Percentiles rank a stretch among this genome's conserved stretches.
Conservation (phyloP, 2,888 invertebrate species). For the Pachydiplax longipennis region DNA sequence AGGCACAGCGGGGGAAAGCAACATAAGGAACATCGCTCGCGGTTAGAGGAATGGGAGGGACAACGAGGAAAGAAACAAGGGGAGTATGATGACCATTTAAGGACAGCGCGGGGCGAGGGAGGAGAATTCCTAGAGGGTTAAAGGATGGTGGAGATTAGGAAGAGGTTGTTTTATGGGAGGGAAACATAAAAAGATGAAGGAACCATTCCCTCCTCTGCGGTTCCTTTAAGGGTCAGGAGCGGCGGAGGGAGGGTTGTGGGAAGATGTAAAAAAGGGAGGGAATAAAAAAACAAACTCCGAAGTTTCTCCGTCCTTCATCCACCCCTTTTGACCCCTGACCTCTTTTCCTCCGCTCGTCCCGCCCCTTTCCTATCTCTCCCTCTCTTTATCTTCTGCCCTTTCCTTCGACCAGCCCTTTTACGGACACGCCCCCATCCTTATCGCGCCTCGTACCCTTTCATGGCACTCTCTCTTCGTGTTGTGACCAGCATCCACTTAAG, state of each 20-base stretch:
- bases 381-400: background rate
- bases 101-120: background rate
- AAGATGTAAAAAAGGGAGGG: background rate
- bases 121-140: background rate
- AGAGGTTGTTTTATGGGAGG: background rate
- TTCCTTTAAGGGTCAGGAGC: background rate
- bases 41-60: background rate
- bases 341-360: background rate
- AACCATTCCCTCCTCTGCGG: background rate
- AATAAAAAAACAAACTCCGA: background rate
- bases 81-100: conserved; percentile 31
- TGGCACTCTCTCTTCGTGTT: background rate
- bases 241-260: background rate
- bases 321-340: conserved; percentile 37
- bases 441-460: conserved; percentile 18
- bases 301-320: background rate
- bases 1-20: background rate
- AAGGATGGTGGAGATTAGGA: background rate
- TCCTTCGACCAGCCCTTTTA: background rate
- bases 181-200: background rate
- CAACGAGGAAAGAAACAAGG: background rate
- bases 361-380: background rate
- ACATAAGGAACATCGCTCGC: background rate
- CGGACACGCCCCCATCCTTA: conserved; percentile 33
- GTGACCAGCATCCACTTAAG: conserved; percentile 40